These are phyloP conservation scores for Drosophila burlai DNA, from an alignment of 1,140 invertebrate species.

Conservation along the genomic window DNA sequence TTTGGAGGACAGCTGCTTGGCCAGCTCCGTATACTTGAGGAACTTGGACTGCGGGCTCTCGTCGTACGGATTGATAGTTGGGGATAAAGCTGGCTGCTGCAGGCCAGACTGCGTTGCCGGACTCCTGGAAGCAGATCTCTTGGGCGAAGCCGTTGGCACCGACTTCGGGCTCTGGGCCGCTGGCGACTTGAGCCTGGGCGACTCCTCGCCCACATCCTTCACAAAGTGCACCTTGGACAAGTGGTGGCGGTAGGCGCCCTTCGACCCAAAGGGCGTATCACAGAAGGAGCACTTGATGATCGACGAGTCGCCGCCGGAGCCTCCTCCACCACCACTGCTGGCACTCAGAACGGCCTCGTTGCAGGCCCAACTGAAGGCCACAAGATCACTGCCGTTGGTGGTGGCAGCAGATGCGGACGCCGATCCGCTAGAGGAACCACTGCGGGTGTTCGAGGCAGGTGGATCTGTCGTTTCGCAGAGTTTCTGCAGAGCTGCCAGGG, in stretches of 20 bases:
- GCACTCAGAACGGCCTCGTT: constrained; percentile 95
- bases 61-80: constrained; percentile 89
- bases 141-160: constrained; percentile 70
- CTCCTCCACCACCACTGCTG: constrained; percentile 24
- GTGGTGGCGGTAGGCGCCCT: constrained; percentile 98
- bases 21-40: constrained; percentile 98
- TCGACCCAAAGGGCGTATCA: constrained; percentile 98
- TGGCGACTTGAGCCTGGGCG: constrained; percentile 73
- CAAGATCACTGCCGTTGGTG: constrained; percentile 87
- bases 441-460: constrained; percentile 74
- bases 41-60: constrained; percentile 98
- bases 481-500: constrained; percentile 96
- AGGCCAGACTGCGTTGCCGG: constrained; percentile 54
- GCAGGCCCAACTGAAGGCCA: constrained; percentile 97
- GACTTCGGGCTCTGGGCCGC: constrained; percentile 80
- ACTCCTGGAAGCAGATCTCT: constrained; percentile 68
- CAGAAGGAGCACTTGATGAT: constrained; percentile 98
- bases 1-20: constrained; percentile 98
- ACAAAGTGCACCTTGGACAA: constrained; percentile 98
- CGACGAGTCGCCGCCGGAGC: constrained; percentile 84
- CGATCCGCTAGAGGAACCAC: constrained; percentile 56
- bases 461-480: constrained; percentile 93
- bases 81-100: constrained; percentile 66
- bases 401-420: constrained; percentile 71
- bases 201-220: constrained; percentile 94